These are phyloP conservation scores for Trichopria drosophilae DNA, from an alignment of 2,888 invertebrate genomes.

Conservation along the genomic window DNA sequence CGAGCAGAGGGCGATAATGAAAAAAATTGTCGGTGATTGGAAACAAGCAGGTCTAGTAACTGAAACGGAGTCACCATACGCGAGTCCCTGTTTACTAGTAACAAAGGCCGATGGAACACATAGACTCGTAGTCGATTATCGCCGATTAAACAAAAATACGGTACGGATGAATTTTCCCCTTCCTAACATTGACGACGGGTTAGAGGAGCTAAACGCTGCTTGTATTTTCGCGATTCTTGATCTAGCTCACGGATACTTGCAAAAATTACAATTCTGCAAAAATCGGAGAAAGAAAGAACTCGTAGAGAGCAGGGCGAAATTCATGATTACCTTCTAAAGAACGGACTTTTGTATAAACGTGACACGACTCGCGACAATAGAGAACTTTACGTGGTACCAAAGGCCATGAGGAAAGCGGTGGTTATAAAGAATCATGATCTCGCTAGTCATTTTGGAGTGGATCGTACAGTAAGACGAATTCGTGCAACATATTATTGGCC, in stretches of 20 bases:
- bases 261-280: conserved; percentile 26
- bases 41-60: conserved; percentile 18
- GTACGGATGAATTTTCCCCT: background rate
- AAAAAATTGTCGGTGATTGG: conserved; percentile 32
- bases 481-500: conserved; percentile 35
- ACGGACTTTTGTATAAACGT: conserved; percentile 19
- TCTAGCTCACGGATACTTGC: conserved; percentile 17
- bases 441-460: conserved; percentile 23
- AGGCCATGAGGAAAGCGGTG: conserved; percentile 24
- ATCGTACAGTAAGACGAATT: conserved; percentile 18
- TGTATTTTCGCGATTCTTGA: conserved; percentile 3
- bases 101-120: background rate
- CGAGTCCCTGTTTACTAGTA: background rate
- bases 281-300: conserved; percentile 1
- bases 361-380: background rate
- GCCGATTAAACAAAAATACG: conserved; percentile 12
- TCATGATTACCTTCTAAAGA: conserved; percentile 5
- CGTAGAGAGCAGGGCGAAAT: conserved; percentile 4
- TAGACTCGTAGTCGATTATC: conserved; percentile 1
- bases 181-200: conserved; percentile 11
- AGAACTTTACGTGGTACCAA: conserved; percentile 22
- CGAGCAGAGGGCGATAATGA: conserved; percentile 20
- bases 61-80: background rate
- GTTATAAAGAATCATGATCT: conserved; percentile 28
- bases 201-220: conserved; percentile 27